Percentiles rank a stretch among this genome's conserved stretches.
Conservation (phyloP, 2,888 invertebrate genomes). For the Dynastes grantii region DNA sequence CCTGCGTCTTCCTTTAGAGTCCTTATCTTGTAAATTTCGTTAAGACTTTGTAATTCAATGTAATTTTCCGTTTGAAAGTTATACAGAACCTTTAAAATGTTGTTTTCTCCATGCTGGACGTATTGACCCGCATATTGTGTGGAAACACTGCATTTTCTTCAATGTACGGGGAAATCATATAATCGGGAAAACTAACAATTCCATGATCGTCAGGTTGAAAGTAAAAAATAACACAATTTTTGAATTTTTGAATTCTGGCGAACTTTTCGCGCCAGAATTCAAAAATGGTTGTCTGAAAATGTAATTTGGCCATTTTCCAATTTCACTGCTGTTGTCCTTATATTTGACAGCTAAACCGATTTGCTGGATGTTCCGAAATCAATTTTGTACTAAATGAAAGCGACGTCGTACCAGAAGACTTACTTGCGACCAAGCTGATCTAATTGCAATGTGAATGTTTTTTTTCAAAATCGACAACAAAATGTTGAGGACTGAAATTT, state of each 20-base stretch:
- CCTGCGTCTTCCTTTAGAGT: too few species aligned
- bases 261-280: too few species aligned
- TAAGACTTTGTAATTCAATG: not conserved
- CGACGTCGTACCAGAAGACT: too few species aligned
- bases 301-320: not conserved
- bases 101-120: too few species aligned
- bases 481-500: too few species aligned
- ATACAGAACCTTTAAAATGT: not conserved
- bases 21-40: not conserved
- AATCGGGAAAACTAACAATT: not conserved
- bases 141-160: not conserved
- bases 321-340: not conserved
- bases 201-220: slow-evolving; percentile 1
- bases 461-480: too few species aligned
- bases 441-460: too few species aligned
- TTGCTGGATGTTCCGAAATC: too few species aligned
- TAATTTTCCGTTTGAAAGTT: not conserved
- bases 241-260: too few species aligned
- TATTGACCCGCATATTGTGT: not conserved
- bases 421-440: too few species aligned
- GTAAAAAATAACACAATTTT: not conserved
- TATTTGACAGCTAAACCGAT: not conserved
- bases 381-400: too few species aligned
- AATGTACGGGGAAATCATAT: not conserved
- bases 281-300: too few species aligned